phyloP scores from a whole-genome alignment of 2,888 invertebrate genomes.

The Ophioninae sp. region DNA sequence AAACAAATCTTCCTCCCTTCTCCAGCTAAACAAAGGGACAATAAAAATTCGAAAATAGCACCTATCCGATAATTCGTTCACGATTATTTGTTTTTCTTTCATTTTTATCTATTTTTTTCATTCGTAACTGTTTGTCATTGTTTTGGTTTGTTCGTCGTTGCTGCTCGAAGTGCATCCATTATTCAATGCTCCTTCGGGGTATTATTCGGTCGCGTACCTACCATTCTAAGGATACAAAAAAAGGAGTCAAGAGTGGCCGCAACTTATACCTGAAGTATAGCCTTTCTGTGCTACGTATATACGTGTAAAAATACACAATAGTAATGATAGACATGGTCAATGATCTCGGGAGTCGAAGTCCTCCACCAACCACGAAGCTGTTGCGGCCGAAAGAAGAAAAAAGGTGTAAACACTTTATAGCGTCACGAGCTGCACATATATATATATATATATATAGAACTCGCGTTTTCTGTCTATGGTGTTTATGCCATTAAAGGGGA shows the following conservation, averaged over 20 bases:
- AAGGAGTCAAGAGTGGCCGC: conserved; percentile 25
- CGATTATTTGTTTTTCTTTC: neutral
- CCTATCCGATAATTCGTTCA: neutral
- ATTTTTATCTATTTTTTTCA: no score
- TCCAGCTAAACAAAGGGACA: no score
- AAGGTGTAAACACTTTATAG: conserved; percentile 52
- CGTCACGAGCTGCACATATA: conserved; percentile 47
- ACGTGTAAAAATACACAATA: conserved; percentile 21
- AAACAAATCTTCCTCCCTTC: neutral
- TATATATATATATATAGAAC: conserved; percentile 24
- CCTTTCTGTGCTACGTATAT: conserved; percentile 5
- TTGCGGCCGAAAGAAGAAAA: conserved; percentile 22
- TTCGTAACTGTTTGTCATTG: no score
- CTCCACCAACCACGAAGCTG: conserved; percentile 18
- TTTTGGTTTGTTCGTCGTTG: neutral
- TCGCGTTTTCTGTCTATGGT: conserved; percentile 54
- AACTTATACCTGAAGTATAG: conserved; percentile 30
- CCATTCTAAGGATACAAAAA: conserved; percentile 16
- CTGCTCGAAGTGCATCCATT: neutral
- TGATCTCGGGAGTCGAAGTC: conserved; percentile 31
- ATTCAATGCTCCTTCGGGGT: neutral
- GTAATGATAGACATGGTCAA: conserved; percentile 38
- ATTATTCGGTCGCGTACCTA: neutral
- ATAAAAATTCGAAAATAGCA: no score
- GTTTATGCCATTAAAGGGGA: conserved; percentile 58